Evolutionary conservation across 35 echinoderm and acorn worm species (phyloP).

Genomic region (Ophiothrix spiculata): DNA sequence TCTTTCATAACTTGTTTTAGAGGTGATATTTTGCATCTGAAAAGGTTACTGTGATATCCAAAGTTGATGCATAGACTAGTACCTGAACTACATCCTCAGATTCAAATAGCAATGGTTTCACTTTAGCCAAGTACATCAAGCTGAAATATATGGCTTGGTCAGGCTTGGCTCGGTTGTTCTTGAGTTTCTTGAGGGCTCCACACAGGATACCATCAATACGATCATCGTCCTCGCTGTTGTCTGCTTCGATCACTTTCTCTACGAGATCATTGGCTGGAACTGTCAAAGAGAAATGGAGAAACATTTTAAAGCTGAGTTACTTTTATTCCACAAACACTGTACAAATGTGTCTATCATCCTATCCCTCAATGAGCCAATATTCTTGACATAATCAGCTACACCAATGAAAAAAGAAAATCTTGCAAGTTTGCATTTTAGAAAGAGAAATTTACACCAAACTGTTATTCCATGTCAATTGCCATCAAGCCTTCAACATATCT

Average conservation of each 20-base stretch:
- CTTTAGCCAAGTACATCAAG: constrained; percentile 87
- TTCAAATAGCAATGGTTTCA: constrained; percentile 90
- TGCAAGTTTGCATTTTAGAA: not conserved
- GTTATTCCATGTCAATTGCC: not conserved
- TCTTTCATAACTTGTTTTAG: too few species aligned
- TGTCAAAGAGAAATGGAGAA: constrained; percentile 19
- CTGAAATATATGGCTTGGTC: constrained; percentile 61
- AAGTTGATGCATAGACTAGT: too few species aligned
- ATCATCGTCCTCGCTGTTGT: constrained; percentile 87
- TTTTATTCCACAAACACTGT: not conserved
- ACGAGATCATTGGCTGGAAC: constrained; percentile 82
- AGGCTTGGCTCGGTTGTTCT: constrained; percentile 81
- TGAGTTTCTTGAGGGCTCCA: constrained; percentile 70
- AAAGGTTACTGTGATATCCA: too few species aligned
- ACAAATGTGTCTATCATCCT: not conserved
- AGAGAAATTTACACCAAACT: not conserved
- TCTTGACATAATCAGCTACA: not conserved
- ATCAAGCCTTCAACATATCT: too few species aligned
- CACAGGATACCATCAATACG: constrained; percentile 85
- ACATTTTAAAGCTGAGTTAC: not conserved
- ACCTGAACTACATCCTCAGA: constrained; percentile 82
- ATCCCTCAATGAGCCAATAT: not conserved
- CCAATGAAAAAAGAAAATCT: not conserved
- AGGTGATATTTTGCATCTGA: too few species aligned
- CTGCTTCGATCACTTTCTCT: constrained; percentile 77